These are phyloP conservation scores for Sardina pilchardus DNA, from an alignment of 2,113 vertebrate genomes.

Conservation along the genomic window DNA sequence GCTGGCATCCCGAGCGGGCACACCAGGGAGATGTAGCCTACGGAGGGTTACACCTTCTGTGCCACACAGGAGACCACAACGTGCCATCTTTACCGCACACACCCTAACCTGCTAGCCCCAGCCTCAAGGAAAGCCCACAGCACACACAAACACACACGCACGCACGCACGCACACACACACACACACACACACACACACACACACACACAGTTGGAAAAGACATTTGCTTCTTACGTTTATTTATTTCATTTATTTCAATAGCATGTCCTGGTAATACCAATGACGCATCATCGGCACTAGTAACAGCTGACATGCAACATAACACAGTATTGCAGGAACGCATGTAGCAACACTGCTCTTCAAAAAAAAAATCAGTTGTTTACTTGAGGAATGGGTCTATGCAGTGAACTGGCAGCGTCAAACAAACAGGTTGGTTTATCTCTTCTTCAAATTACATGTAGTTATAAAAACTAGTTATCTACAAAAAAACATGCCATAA, in stretches of 20 bases:
- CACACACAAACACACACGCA: background rate
- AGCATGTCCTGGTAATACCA: background rate
- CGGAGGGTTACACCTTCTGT: background rate
- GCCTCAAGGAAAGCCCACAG: background rate
- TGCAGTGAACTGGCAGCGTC: background rate
- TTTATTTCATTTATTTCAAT: background rate
- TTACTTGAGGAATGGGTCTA: background rate
- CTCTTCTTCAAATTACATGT: background rate
- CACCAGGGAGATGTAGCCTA: background rate
- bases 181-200: slow-evolving; percentile 1
- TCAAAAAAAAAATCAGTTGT: background rate
- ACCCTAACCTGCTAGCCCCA: background rate
- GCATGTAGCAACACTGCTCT: background rate
- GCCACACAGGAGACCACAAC: background rate
- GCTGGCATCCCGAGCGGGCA: background rate
- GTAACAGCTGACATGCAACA: background rate
- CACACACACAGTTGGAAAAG: background rate
- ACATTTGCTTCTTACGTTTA: background rate
- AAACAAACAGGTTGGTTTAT: background rate
- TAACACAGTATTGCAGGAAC: background rate
- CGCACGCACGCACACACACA: background rate
- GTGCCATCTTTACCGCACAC: background rate
- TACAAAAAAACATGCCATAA: background rate
- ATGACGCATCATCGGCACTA: background rate
- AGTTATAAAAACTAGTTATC: background rate